These are phyloP conservation scores for Camelus bactrianus DNA, from an alignment of 2,113 vertebrate genomes.

Conservation along the genomic window DNA sequence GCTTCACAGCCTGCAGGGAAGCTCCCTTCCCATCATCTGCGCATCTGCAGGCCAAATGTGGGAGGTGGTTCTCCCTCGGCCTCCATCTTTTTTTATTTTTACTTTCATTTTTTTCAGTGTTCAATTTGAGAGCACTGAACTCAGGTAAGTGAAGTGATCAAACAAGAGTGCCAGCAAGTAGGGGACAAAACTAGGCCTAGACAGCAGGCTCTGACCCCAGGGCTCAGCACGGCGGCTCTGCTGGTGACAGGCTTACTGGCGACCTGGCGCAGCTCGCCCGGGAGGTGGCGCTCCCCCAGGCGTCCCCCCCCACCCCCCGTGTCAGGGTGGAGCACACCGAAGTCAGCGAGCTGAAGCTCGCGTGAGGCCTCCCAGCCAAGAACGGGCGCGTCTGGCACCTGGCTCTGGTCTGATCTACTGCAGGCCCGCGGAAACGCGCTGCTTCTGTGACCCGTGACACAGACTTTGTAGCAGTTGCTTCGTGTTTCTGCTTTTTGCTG, in stretches of 20 bases:
- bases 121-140: background rate
- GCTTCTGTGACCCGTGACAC: rapidly evolving
- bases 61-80: background rate
- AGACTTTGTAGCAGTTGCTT: rapidly evolving
- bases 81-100: background rate
- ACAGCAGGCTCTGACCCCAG: rapidly evolving
- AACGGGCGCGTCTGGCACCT: rapidly evolving
- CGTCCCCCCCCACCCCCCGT: too few relatives aligned
- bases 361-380: background rate
- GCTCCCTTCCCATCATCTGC: background rate
- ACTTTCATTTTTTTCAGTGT: background rate
- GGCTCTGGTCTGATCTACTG: rapidly evolving
- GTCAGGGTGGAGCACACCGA: background rate
- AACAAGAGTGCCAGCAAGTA: background rate
- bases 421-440: rapidly evolving
- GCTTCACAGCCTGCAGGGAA: too few relatives aligned
- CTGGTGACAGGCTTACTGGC: rapidly evolving
- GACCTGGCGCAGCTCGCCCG: rapidly evolving
- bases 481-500: background rate
- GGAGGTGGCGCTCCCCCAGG: rapidly evolving
- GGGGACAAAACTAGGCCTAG: rapidly evolving
- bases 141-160: background rate
- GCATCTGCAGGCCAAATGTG: background rate
- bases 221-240: background rate
- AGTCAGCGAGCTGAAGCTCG: background rate